Evolutionary conservation across 37 sponge, comb jelly and placozoan genomes (phyloP), one percentile per base, ranked within the genome.

Genomic region (Hormiphora californensis): DNA sequence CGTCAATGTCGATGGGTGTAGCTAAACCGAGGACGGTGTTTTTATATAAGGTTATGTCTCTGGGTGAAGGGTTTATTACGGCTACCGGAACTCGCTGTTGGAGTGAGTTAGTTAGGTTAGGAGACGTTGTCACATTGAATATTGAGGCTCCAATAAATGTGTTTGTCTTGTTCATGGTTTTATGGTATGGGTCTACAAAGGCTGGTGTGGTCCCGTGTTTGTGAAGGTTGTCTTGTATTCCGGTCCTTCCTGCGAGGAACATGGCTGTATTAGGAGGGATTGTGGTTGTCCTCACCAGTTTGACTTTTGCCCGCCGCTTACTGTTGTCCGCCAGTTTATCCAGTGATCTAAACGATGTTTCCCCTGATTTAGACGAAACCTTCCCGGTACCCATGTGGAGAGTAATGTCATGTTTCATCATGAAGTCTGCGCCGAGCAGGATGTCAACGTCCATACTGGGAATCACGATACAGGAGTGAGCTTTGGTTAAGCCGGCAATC

Each of bases 331-430:
- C 38, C 3, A 28, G 11, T 28, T 35, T 35, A 17, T 65, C 36
- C 12, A 35, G 11, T 19, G 67, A 27, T 7, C 31, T 17, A 65
- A 65, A 65, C 17, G 11, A 36, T 35, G 38, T 65, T 21, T 21
- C 35, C 35, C 67, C 67, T 38, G 38, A 65, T 11, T 65, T 38
- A 7, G 67, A 65, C 19, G 67, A 65, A 65, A 65, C 67, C 4
- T 19, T 19, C 35, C 17, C 35, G 31, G 31, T 17, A 35, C 35
- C 35, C 1, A 39, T 38, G 35, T 65, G 31, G 67, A 65, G 31
- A 39, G 31, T 65, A 7, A 57, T 17, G 61, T 57, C 61, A n/a
- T 57, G 19, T 9, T 7, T 17, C 4, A 5, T 17, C 11, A 57
- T 7, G 61, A 57, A 57, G 27, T 57, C 61, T 27, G 22, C 22